A percentile compares a stretch with the other conserved stretches of the same genome.
Evolutionary conservation across 2,888 invertebrate genomes (phyloP).

Genomic region (Phengaris arion): DNA sequence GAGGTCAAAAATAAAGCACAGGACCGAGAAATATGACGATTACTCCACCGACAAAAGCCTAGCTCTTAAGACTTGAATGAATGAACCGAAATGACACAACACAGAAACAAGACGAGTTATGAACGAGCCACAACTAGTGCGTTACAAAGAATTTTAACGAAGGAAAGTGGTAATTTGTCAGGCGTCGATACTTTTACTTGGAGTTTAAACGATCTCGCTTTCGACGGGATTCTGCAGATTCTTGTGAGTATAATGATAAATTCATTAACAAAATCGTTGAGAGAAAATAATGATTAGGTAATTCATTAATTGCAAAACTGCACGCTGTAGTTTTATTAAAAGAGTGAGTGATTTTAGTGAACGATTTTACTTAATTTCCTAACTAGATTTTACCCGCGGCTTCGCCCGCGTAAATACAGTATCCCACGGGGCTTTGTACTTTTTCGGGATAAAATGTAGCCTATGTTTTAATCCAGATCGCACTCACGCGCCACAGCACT

Average conservation of each 20-base stretch:
- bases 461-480: too few species aligned
- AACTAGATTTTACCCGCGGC: too few species aligned
- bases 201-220: conserved; percentile 4
- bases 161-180: conserved; percentile 25
- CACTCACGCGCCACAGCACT: too few species aligned
- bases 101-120: neutral
- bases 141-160: conserved; percentile 27
- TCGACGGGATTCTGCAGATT: conserved; percentile 19
- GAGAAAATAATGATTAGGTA: neutral
- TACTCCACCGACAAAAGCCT: too few species aligned
- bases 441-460: too few species aligned
- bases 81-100: neutral
- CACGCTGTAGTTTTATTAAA: neutral
- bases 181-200: conserved; percentile 19
- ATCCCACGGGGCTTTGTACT: too few species aligned
- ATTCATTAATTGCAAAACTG: neutral
- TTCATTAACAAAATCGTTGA: conserved; percentile 1
- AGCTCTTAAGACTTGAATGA: too few species aligned
- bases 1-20: too few species aligned
- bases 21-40: too few species aligned
- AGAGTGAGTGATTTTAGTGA: neutral
- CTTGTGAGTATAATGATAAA: neutral
- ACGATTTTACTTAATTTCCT: too few species aligned
- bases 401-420: too few species aligned
- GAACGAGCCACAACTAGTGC: conserved; percentile 10